phyloP scores from a whole-genome alignment of 2,888 invertebrate genomes.

The Beris chalybata region DNA sequence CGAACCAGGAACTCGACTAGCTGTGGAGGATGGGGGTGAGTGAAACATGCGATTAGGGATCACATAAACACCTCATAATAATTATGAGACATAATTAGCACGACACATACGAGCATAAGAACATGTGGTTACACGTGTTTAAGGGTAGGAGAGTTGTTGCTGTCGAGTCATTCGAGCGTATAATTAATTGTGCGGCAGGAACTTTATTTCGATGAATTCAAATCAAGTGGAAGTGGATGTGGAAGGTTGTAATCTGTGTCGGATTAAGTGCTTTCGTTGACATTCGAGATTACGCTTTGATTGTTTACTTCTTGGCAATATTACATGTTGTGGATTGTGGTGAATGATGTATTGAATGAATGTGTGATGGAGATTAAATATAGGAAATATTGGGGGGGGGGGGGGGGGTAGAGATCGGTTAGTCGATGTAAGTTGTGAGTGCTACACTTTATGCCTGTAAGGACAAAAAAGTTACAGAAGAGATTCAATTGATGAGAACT shows the following conservation, averaged over 20 bases:
- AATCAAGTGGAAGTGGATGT: conserved; percentile 23
- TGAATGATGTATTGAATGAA: conserved; percentile 22
- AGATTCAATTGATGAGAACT: too few relatives aligned
- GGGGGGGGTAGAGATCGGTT: too few relatives aligned
- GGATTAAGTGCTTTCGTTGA: conserved; percentile 32
- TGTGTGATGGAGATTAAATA: background rate
- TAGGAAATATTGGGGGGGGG: too few relatives aligned
- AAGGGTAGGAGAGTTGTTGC: conserved; percentile 7
- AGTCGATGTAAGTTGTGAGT: too few relatives aligned
- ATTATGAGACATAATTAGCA: conserved; percentile 31
- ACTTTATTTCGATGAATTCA: conserved; percentile 31
- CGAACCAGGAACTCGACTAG: too few relatives aligned
- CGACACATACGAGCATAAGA: conserved; percentile 25
- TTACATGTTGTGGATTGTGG: conserved; percentile 22
- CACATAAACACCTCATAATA: conserved; percentile 29
- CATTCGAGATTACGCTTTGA: conserved; percentile 25
- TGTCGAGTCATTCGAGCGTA: conserved; percentile 7
- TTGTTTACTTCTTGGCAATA: conserved; percentile 23
- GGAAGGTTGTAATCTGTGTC: conserved; percentile 29
- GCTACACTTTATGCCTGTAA: too few relatives aligned
- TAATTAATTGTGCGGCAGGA: conserved; percentile 26
- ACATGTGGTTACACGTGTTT: conserved; percentile 32
- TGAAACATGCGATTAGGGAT: background rate
- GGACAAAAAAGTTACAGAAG: too few relatives aligned
- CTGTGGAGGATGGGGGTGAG: background rate